phyloP scores from a whole-genome alignment of 2,797 vertebrate species.

The Spinus pinus region DNA sequence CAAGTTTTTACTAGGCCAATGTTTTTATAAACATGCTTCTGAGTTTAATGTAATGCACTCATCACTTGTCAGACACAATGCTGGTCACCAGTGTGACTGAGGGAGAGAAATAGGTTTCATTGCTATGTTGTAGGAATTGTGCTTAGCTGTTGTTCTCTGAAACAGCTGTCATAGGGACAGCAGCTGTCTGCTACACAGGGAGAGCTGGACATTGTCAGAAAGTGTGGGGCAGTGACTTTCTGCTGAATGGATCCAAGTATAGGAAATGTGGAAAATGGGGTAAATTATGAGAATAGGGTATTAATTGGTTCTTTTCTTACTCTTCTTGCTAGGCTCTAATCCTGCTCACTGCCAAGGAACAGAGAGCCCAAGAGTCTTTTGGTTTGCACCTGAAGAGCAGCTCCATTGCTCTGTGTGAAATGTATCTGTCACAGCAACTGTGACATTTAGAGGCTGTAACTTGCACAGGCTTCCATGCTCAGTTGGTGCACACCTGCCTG shows the following conservation, averaged over 20 bases:
- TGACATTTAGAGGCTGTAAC: not conserved
- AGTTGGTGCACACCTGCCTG: not conserved
- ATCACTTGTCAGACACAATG: not conserved
- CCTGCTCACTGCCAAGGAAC: not conserved
- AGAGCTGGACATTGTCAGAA: not conserved
- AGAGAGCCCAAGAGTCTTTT: not conserved
- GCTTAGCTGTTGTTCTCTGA: not conserved
- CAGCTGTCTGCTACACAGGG: not conserved
- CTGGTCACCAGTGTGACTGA: not conserved
- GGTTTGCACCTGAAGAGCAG: not conserved
- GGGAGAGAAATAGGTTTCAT: not conserved
- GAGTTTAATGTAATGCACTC: not conserved
- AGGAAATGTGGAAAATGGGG: not conserved
- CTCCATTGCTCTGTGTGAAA: not conserved
- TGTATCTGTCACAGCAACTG: not conserved
- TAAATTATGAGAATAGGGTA: not conserved
- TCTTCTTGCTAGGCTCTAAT: not conserved
- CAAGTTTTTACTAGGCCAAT: not conserved
- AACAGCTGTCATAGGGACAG: not conserved
- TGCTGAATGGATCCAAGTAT: not conserved
- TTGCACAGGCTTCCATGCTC: not conserved
- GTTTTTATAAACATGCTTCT: not conserved
- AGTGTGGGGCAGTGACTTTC: not conserved
- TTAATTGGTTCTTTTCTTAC: not conserved
- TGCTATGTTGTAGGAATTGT: not conserved